Base-by-base conservation (phyloP, 1,140 invertebrate species). In the Pissodes strobi region DNA sequence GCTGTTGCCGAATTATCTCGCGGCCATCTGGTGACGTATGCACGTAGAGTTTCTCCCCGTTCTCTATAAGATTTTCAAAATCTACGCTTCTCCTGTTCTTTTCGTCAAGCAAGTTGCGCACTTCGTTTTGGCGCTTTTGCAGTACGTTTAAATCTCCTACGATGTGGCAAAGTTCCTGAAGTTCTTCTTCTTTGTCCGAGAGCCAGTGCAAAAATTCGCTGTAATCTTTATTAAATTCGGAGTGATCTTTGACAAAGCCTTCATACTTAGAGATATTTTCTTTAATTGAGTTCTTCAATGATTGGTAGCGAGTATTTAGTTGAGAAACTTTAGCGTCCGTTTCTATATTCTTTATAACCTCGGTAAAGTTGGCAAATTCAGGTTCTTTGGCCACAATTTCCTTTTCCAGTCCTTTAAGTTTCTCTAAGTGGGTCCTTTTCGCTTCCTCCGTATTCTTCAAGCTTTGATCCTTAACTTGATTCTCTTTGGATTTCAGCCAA, bases 21-120 rank as follows among this genome's bases (percentile, higher is more conserved):
- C 95, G 83, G 8, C 95, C 95, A 72, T 97, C 94, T 1, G 94
- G 92, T 45, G 94, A 94, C 5, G 95, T 98, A 69, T 94, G 93
- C 0, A 89, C 84, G 72, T 97, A 98, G 0, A 98, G 78, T 77
- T 92, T 93, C 80, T 98, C 95, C 8, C 94, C 95, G 52, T 88
- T 84, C 72, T 95, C 93, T 18, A 95, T 84, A 0, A 97, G 83
- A 58, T 88, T 86, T 74, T 97, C 94, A 75, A 97, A 93, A 38
- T 85, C 84, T n/a, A 86, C 84, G 48, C 87, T 88, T 73, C 93
- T 91, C 69, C 89, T 88, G 13, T 90, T 91, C 65, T 89, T 86
- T 1, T 87, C 85, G 70, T 95, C 92, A 6, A 87, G 85, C 23
- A 97, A 80, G 68, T 92, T 87, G 69, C 91, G 87, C 45, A 97